phyloP scores from a whole-genome alignment of 2,797 vertebrate species.

The Lepilemur septentrionalis region DNA sequence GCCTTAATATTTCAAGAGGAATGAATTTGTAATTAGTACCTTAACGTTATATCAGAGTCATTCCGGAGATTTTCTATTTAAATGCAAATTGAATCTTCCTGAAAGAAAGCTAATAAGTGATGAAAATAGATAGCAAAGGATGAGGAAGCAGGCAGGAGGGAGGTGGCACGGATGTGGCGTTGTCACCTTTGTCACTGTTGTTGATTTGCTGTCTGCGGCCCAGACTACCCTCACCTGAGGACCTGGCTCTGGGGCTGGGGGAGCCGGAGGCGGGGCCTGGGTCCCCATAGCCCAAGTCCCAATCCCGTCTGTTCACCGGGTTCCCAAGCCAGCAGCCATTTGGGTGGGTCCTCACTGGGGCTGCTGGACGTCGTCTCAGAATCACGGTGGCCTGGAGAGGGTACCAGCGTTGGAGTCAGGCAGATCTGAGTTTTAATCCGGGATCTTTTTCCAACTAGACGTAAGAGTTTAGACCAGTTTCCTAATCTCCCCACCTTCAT shows the following conservation, averaged over 20 bases:
- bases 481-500: background rate
- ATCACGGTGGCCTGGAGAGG: background rate
- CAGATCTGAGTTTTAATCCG: background rate
- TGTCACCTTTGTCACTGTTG: background rate
- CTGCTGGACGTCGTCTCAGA: background rate
- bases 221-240: background rate
- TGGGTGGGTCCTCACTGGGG: background rate
- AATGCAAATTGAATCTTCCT: constrained; percentile 84
- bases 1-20: constrained; percentile 72
- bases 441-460: background rate
- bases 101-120: constrained; percentile 73
- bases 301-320: background rate
- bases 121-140: constrained; percentile 72
- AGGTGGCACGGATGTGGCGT: background rate
- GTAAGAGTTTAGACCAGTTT: background rate
- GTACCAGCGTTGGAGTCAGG: background rate
- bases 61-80: constrained; percentile 79
- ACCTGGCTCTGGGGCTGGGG: background rate
- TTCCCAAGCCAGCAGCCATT: background rate
- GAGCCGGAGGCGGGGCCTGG: background rate
- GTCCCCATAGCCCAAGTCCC: background rate
- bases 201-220: background rate
- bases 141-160: background rate
- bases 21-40: constrained; percentile 77
- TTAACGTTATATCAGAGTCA: constrained; percentile 56